Conservation (phyloP, 2,888 invertebrate genomes). For the Apocheima hispidaria region DNA sequence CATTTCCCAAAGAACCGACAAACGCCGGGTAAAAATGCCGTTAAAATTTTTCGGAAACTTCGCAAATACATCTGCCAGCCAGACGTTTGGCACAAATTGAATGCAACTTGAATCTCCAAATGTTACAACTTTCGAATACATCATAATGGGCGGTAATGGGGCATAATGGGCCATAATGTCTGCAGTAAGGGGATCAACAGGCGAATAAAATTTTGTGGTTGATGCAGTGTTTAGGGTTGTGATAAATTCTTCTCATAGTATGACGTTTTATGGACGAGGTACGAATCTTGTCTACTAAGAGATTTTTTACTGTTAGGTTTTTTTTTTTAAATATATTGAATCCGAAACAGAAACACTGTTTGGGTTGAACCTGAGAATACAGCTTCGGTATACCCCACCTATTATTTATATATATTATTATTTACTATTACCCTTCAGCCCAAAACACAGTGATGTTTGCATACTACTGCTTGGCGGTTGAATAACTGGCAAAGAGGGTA, state of each 20-base stretch:
- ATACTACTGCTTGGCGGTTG: too few species aligned
- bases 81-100: constrained; percentile 37
- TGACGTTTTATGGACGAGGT: constrained; percentile 35
- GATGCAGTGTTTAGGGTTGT: constrained; percentile 45
- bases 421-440: too few species aligned
- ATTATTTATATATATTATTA: too few species aligned
- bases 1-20: neutral
- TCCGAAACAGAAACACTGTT: too few species aligned
- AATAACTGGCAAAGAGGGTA: too few species aligned
- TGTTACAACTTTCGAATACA: constrained; percentile 41
- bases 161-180: constrained; percentile 54
- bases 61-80: constrained; percentile 14
- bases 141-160: constrained; percentile 45
- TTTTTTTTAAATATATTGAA: too few species aligned
- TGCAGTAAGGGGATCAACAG: constrained; percentile 73
- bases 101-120: constrained; percentile 39
- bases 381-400: too few species aligned
- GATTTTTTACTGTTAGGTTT: neutral
- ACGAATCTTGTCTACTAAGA: neutral
- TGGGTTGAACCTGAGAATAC: too few species aligned
- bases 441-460: too few species aligned
- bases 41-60: constrained; percentile 4
- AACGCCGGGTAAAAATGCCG: neutral
- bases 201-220: constrained; percentile 68
- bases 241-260: constrained; percentile 43